Base-by-base conservation (phyloP, 2,888 invertebrate genomes). In the Cephus pulcher region DNA sequence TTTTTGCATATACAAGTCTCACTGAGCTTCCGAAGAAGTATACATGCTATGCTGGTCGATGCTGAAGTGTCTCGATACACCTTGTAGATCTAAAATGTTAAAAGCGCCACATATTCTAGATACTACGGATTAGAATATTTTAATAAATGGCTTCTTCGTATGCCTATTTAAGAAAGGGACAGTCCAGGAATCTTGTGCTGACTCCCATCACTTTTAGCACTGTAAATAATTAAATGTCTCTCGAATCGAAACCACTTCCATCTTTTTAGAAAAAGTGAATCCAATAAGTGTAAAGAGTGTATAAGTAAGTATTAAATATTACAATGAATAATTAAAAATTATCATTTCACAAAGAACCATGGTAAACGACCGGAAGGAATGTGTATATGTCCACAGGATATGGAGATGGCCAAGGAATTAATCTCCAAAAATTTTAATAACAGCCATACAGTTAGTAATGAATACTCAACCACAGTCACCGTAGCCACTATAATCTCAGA, bases 101-200 rank as follows among this genome's bases (percentile, higher is more conserved):
- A 40, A 40, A 23, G 23, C 0, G 40, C 23, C 1, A 40, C 40
- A 40, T 40, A 40, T 23, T 40, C 40, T 23, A 56, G 23, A 56
- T 56, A 23, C 23, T 56, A 23, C 2, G 9, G 56, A 71, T 71
- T 71, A 33, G 71, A 71, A 71, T 71, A 86, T 83, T 83, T 82
- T 82, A 86, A 89, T 88, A 80, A 78, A 83, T 79, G 71, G 71
- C 71, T 71, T 71, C 71, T 34, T 32, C 71, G 32, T 32, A 79
- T 75, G 34, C 80, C 76, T 78, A 81, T 84, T 86, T 86, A 88
- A 86, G 86, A 83, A 76, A n/a, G 11, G 30, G 74, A 75, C 30
- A 56, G 56, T 23, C 9, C 15, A 56, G 23, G 9, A 74, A n/a
- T 32, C 35, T 23, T 80, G 80, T 85, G 79, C 81, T 81, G 83